These are phyloP conservation scores for Distichodus sexfasciatus DNA, from an alignment of 2,797 vertebrate genomes.

Conservation along the genomic window DNA sequence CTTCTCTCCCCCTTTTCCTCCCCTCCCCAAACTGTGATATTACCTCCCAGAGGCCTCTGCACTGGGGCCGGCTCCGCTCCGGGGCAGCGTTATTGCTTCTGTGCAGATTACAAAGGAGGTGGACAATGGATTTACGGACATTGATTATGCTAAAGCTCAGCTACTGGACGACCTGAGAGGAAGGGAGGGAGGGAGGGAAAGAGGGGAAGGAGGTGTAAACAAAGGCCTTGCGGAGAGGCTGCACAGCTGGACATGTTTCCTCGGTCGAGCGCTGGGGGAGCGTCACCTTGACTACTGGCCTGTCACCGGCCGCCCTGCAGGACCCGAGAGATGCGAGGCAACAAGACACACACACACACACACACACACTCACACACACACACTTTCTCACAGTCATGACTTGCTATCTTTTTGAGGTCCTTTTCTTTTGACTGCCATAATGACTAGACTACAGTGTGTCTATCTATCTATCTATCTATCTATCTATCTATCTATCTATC, in stretches of 20 bases:
- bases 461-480: too few relatives aligned
- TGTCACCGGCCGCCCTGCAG: conserved; percentile 38
- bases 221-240: conserved; percentile 36
- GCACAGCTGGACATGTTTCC: conserved; percentile 41
- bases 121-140: conserved; percentile 55
- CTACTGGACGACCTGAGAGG: conserved; percentile 12
- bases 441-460: too few relatives aligned
- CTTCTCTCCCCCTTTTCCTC: neutral
- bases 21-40: conserved; percentile 22
- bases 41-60: conserved; percentile 29
- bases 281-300: conserved; percentile 49
- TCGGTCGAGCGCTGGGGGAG: conserved; percentile 30
- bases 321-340: conserved; percentile 14
- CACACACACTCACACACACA: conserved; percentile 15
- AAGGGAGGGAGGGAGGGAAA: neutral
- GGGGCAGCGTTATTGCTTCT: conserved; percentile 42
- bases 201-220: conserved; percentile 34
- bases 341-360: conserved; percentile 2
- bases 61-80: conserved; percentile 29
- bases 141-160: conserved; percentile 43
- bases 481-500: too few relatives aligned
- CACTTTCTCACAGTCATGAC: neutral
- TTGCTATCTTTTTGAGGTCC: too few relatives aligned
- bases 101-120: conserved; percentile 49
- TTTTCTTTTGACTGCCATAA: too few relatives aligned